Conservation (phyloP, 2,113 vertebrate genomes). For the Mesoclemmys tuberculata region DNA sequence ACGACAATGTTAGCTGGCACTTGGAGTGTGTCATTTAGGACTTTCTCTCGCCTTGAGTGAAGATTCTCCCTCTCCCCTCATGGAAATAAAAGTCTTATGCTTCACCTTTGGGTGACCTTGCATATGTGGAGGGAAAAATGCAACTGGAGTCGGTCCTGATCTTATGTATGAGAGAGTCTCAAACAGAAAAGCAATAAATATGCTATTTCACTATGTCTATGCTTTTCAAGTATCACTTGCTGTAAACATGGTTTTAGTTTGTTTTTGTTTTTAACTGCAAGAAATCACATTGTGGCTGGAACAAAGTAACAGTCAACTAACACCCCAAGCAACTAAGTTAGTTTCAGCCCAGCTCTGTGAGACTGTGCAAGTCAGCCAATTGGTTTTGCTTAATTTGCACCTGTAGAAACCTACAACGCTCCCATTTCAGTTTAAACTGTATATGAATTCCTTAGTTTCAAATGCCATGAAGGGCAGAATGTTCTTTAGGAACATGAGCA, state of each 20-base stretch:
- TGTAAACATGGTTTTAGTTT: slow-evolving; percentile 69
- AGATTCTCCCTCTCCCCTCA: background rate
- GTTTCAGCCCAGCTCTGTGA: background rate
- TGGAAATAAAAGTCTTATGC: background rate
- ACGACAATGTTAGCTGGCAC: background rate
- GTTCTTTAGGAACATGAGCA: background rate
- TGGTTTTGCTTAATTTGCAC: background rate
- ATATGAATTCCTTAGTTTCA: background rate
- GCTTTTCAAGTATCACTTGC: slow-evolving; percentile 78
- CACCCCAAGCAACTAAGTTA: background rate
- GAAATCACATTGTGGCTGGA: background rate
- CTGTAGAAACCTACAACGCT: background rate
- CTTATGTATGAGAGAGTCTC: slow-evolving; percentile 2
- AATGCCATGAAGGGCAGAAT: background rate
- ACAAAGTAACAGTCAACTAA: background rate
- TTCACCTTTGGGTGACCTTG: background rate
- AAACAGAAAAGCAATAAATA: slow-evolving; percentile 42
- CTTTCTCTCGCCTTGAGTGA: background rate
- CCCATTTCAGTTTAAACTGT: background rate
- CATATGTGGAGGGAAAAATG: background rate
- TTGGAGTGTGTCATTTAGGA: background rate
- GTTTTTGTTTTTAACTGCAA: slow-evolving; percentile 30
- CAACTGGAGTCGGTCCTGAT: background rate
- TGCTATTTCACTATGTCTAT: background rate
- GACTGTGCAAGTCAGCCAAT: fast-evolving